Base-by-base conservation (phyloP, 2,888 invertebrate species). In the Eudemis profundana region DNA sequence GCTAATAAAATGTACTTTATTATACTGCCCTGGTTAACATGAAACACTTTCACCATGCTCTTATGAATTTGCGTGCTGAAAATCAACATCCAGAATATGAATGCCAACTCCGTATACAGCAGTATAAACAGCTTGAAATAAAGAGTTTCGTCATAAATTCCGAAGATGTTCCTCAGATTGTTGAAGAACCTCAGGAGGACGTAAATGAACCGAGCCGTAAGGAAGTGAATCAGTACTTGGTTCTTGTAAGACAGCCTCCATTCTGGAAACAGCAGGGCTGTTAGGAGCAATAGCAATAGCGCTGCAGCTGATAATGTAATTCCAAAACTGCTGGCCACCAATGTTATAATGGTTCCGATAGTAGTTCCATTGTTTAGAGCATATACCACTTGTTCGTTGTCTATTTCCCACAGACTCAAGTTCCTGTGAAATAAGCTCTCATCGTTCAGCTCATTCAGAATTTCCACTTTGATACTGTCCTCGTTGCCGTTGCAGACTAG, bases 231-330 rank as follows among this genome's bases (percentile, higher is more conserved):
- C 8, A 91, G 81, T 0, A 89, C 70, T 68, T 89, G 86, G 56
- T 91, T 91, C 69, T 91, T 91, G 74, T 84, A 84, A 38, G 63
- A 83, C 1, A 72, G 70, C 57, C 91, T 83, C 91, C 91, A 91
- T 78, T 89, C 85, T 23, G 70, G 69, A 67, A 89, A 89, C 0
- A 89, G 67, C 0, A 72, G 38, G 0, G 89, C 86, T 0, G 90
- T 91, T 12, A 84, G 60, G 4, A 87, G 65, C 1, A 91, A 78
- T 1, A 90, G 68, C 0, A 76, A 10, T n/a, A 89, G 63, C 1
- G 88, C 84, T 4, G 72, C 54, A 0, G 75, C 65, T 1, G 87
- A 86, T 0, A 90, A 65, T 0, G 67, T 49, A 27, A 91, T 75
- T 0, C 90, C 91, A 12, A 86, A 17, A 0, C 87, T 75, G 63